Conservation (phyloP, 92 coral and sea anemone genomes). For the Micromussa lordhowensis region DNA sequence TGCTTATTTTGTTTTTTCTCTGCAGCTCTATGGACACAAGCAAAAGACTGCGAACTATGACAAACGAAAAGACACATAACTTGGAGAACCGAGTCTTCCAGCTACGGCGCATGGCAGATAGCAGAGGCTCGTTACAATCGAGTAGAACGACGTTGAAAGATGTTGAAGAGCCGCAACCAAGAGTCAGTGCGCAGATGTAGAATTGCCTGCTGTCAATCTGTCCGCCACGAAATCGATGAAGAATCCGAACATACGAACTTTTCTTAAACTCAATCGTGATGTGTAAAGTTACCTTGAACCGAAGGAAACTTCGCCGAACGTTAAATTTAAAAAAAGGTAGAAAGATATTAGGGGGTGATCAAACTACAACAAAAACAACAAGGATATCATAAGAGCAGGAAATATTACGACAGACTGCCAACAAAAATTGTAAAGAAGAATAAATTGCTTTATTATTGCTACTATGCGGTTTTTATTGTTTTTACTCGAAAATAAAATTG, state of each 20-base stretch:
- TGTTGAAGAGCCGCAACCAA: conserved; percentile 16
- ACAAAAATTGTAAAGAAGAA: too few relatives aligned
- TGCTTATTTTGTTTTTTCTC: background rate
- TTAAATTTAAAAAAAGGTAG: too few relatives aligned
- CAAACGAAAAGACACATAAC: background rate
- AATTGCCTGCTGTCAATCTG: background rate
- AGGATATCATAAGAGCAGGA: too few relatives aligned
- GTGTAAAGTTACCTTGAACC: too few relatives aligned
- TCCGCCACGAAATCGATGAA: background rate
- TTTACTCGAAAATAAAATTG: too few relatives aligned
- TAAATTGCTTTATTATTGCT: too few relatives aligned
- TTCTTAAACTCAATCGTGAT: too few relatives aligned
- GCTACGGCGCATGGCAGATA: conserved; percentile 40
- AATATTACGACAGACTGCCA: too few relatives aligned
- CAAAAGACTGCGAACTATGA: conserved; percentile 5
- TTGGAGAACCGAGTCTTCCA: conserved; percentile 23
- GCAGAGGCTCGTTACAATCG: conserved; percentile 35
- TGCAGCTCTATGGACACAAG: conserved; percentile 32
- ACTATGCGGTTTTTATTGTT: too few relatives aligned
- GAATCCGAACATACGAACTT: background rate
- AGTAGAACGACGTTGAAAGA: conserved; percentile 35
- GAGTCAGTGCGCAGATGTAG: background rate
- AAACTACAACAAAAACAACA: too few relatives aligned
- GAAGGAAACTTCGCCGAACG: too few relatives aligned
- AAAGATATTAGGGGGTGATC: too few relatives aligned